Conservation (phyloP, 2,113 vertebrate genomes). For the Platanista minor region DNA sequence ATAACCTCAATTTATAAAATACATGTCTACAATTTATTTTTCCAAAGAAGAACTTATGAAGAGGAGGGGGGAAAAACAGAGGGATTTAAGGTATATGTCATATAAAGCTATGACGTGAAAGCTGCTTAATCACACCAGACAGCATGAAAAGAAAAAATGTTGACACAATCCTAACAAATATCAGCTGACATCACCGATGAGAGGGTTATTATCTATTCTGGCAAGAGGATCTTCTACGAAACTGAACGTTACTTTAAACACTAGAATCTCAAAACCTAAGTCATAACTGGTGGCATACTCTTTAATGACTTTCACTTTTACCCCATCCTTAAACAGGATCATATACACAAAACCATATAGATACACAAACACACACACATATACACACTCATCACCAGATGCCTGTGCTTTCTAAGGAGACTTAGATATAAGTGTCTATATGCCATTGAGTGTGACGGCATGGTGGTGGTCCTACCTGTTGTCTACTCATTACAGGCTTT, state of each 20-base stretch:
- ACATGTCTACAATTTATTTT: background rate
- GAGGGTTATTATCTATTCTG: background rate
- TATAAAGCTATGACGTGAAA: background rate
- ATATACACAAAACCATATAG: no score
- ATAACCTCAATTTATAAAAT: background rate
- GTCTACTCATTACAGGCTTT: background rate
- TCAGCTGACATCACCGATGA: background rate
- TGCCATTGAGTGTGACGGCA: rapidly evolving
- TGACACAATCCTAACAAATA: background rate
- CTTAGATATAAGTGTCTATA: rapidly evolving
- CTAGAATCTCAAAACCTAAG: background rate
- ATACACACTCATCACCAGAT: background rate
- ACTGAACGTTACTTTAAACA: background rate
- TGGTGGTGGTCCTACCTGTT: background rate
- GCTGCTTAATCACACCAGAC: background rate
- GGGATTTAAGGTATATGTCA: background rate
- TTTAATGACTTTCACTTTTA: background rate
- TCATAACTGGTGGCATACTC: background rate
- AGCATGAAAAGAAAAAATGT: background rate
- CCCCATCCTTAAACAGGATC: background rate
- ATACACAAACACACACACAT: rapidly evolving
- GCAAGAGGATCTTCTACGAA: background rate
- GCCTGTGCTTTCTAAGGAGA: background rate
- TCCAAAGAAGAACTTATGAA: background rate
- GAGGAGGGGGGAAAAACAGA: background rate